Evolutionary conservation across 2,888 invertebrate species (phyloP), one percentile per base, ranked within the genome.

Genomic region (Lasioglossum oenotherae): DNA sequence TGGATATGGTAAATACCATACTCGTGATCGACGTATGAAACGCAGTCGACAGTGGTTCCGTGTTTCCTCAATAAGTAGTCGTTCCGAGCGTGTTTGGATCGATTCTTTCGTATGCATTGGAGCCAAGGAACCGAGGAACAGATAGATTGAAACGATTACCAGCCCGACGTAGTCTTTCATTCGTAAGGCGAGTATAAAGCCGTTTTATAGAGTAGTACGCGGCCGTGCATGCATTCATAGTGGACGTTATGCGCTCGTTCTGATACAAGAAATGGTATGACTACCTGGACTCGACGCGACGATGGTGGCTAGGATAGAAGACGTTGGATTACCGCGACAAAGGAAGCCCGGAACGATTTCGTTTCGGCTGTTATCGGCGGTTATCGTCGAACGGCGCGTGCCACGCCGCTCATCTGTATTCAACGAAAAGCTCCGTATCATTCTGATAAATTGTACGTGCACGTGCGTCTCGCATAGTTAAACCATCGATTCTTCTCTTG

Each of bases 381-480:
- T 73, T 73, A 72, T 76, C 78, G 83, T 80, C 60, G 80, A 10
- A 14, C 12, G 86, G 78, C 89, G 87, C 90, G 89, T 89, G 89
- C 83, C 88, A 64, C 35, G 44, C 71, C 53, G 10, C 74, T 89
- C 83, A 82, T 88, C 85, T 82, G 87, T 84, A 89, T 90, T 77
- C 89, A 84, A 76, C 82, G 87, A 85, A 87, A 88, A 85, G 71
- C 78, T 73, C 53, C 85, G 82, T 85, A 89, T 89, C 89, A 81
- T 83, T 78, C 77, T 75, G 80, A 89, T 87, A 87, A 85, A 89
- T 90, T 85, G 89, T 88, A 85, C 80, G 82, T 67, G 82, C 78
- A 44, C 78, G 80, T 83, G 81, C 78, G 83, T 72, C 82, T 79
- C 76, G 78, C 74, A 83, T 81, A 72, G 81, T 90, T 88, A 84